Evolutionary conservation across 2,888 invertebrate genomes (phyloP).

Genomic region (Eristalis intricaria): DNA sequence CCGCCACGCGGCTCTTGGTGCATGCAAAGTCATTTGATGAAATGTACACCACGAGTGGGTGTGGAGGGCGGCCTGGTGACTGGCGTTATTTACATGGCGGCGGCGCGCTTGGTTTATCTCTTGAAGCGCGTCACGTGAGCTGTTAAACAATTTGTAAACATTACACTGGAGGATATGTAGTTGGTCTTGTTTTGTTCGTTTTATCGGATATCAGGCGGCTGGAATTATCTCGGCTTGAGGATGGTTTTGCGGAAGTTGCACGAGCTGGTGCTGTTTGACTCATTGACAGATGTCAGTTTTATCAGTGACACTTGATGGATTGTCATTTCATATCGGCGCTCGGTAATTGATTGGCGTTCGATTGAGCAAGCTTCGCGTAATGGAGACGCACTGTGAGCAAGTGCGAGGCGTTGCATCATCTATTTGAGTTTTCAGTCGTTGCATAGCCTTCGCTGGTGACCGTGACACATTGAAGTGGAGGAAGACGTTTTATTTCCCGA

Average conservation of each 20-base stretch:
- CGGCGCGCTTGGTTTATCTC: constrained; percentile 26
- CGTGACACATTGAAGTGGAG: background rate
- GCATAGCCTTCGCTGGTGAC: background rate
- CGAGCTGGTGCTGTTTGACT: background rate
- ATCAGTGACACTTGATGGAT: background rate
- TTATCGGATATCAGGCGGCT: background rate
- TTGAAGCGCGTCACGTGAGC: constrained; percentile 42
- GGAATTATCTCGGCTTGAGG: background rate
- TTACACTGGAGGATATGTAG: constrained; percentile 6
- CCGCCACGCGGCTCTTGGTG: background rate
- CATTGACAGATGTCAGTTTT: background rate
- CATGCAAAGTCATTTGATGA: constrained; percentile 28
- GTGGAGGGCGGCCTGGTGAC: background rate
- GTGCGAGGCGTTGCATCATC: background rate
- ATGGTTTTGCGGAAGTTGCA: background rate
- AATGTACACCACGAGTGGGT: constrained; percentile 1
- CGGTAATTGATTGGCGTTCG: background rate
- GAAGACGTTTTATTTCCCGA: background rate
- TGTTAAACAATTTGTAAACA: constrained; percentile 31
- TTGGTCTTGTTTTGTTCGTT: background rate
- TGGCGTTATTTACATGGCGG: constrained; percentile 37
- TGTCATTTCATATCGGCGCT: background rate
- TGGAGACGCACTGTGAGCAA: background rate
- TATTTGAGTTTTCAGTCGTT: background rate
- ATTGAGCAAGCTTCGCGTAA: background rate